These are phyloP conservation scores for Andrena chrysosceles DNA, from an alignment of 2,888 invertebrate genomes.

Conservation along the genomic window DNA sequence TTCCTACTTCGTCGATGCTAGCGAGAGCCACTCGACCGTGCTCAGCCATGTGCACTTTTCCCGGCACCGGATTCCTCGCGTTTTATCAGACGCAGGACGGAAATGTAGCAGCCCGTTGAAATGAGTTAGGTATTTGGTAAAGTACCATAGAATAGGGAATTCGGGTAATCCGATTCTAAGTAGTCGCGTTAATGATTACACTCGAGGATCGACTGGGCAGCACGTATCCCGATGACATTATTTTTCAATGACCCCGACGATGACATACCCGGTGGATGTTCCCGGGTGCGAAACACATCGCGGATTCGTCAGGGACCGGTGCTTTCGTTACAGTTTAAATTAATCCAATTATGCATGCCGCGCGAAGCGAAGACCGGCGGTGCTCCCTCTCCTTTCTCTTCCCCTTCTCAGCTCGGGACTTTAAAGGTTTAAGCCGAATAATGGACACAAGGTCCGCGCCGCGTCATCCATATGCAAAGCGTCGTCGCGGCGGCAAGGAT, in stretches of 20 bases:
- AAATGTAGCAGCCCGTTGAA: neutral
- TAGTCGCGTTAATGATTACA: neutral
- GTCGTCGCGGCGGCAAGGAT: constrained; percentile 70
- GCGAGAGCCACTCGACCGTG: neutral
- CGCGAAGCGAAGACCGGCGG: constrained; percentile 67
- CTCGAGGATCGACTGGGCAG: neutral
- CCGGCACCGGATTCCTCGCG: neutral
- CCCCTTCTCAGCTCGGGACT: constrained; percentile 62
- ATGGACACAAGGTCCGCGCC: constrained; percentile 76
- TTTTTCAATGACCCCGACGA: neutral
- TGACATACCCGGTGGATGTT: neutral
- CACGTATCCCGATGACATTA: neutral
- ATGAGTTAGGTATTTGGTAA: constrained; percentile 18
- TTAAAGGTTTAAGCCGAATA: constrained; percentile 75
- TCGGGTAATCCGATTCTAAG: neutral
- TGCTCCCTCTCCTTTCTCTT: constrained; percentile 69
- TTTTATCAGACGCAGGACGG: constrained; percentile 17
- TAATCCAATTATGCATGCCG: constrained; percentile 82
- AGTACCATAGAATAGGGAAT: neutral
- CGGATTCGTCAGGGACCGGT: constrained; percentile 37
- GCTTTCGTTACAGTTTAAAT: constrained; percentile 77
- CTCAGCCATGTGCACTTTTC: neutral
- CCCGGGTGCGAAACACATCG: constrained; percentile 28
- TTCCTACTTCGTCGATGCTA: constrained; percentile 28
- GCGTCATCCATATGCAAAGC: constrained; percentile 80